These are phyloP conservation scores for Agelas oroides DNA, from an alignment of 37 sponge, comb jelly and placozoan species.

Conservation along the genomic window DNA sequence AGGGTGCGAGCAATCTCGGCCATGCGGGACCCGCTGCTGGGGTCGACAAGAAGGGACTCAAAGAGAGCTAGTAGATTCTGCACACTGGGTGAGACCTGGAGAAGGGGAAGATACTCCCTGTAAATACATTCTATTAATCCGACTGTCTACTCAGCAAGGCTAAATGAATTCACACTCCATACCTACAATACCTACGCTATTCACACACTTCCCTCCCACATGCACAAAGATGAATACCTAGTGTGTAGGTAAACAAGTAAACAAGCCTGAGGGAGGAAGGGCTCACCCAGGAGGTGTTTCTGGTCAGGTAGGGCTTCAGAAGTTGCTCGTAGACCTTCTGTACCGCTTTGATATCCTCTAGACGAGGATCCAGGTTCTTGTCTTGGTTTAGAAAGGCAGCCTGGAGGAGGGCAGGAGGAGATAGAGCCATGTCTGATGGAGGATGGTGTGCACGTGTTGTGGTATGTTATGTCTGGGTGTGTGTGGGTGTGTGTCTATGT, in stretches of 20 bases:
- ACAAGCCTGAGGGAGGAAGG: background rate
- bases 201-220: background rate
- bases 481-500: background rate
- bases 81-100: background rate
- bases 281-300: conserved; percentile 30
- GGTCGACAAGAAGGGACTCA: background rate
- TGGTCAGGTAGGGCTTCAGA: background rate
- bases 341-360: conserved; percentile 8
- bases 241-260: too few species aligned
- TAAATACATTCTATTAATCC: too few species aligned
- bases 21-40: background rate
- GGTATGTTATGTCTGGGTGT: background rate
- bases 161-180: too few species aligned
- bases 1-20: conserved; percentile 31
- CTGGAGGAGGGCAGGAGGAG: background rate
- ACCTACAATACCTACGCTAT: background rate
- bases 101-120: too few species aligned
- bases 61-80: background rate
- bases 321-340: conserved; percentile 7
- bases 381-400: background rate
- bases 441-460: too few species aligned
- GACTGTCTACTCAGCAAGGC: too few species aligned
- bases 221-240: background rate
- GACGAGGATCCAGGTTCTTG: background rate
- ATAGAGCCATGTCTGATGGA: too few species aligned